phyloP scores from a whole-genome alignment of 2,888 invertebrate genomes.

The Pomacea canaliculata region DNA sequence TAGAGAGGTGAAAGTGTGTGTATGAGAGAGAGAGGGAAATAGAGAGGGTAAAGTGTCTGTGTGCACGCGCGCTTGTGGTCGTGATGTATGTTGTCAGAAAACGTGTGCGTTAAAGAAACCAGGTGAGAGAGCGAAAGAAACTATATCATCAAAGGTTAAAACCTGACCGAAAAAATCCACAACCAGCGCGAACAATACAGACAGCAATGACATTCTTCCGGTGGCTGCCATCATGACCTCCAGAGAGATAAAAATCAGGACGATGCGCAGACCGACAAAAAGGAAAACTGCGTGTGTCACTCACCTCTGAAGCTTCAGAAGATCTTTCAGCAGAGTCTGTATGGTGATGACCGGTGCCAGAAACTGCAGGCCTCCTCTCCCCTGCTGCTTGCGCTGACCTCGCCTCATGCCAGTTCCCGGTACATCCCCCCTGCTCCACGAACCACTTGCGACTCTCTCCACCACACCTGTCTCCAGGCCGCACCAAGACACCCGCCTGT shows the following conservation, averaged over 20 bases:
- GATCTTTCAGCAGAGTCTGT: constrained; percentile 29
- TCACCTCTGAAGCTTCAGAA: constrained; percentile 35
- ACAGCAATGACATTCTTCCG: too few species aligned
- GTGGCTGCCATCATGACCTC: too few species aligned
- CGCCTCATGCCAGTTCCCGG: constrained; percentile 30
- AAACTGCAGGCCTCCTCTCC: constrained; percentile 22
- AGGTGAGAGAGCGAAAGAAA: not conserved
- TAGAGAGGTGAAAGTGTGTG: too few species aligned
- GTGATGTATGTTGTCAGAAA: not conserved
- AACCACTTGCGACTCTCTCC: constrained; percentile 1
- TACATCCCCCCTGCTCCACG: constrained; percentile 5
- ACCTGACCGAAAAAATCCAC: too few species aligned
- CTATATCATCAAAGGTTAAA: not conserved
- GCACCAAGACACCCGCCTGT: not conserved
- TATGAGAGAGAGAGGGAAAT: not conserved
- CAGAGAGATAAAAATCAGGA: too few species aligned
- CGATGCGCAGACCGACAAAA: not conserved
- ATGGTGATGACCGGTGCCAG: constrained; percentile 26
- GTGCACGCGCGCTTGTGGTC: not conserved
- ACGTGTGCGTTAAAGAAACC: not conserved
- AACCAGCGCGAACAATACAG: too few species aligned
- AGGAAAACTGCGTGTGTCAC: not conserved
- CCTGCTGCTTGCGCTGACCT: constrained; percentile 30
- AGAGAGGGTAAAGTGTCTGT: not conserved
- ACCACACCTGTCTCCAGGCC: not conserved